These are phyloP conservation scores for Tympanuchus pallidicinctus DNA, from an alignment of 2,113 vertebrate species.

Conservation along the genomic window DNA sequence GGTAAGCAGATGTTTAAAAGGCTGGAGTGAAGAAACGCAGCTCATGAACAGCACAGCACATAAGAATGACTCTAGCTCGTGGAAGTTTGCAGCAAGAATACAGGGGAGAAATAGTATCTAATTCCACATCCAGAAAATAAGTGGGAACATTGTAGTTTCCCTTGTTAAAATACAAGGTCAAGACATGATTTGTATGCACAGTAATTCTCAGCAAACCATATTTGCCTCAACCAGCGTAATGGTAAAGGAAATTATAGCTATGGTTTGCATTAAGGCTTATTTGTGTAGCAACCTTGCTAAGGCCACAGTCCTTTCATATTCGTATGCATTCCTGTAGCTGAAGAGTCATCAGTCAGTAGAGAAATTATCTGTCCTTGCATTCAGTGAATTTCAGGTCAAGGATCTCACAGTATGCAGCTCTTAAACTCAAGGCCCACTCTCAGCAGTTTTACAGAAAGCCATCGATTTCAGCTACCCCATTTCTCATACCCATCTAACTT, in stretches of 20 bases:
- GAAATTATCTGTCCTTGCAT: neutral
- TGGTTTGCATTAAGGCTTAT: neutral
- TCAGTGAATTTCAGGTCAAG: neutral
- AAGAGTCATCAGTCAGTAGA: neutral
- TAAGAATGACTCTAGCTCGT: neutral
- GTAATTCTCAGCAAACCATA: neutral
- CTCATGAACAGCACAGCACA: neutral
- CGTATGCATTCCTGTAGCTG: too few relatives aligned
- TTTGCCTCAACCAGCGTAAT: neutral
- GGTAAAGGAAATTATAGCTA: neutral
- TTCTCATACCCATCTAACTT: neutral
- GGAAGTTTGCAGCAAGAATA: neutral
- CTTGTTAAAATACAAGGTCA: neutral
- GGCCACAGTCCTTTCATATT: neutral
- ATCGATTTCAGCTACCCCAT: neutral
- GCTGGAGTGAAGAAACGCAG: neutral
- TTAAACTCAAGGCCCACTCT: neutral
- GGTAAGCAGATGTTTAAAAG: neutral
- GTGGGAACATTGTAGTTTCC: neutral
- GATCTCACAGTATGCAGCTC: neutral
- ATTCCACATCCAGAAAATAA: neutral
- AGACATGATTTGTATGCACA: neutral
- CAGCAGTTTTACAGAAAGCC: neutral
- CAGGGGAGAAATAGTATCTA: neutral
- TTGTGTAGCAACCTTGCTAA: neutral